A percentile compares a stretch with the other conserved stretches of the same genome.
Evolutionary conservation across 2,888 invertebrate species (phyloP).

Genomic region (Agrotis ipsilon): DNA sequence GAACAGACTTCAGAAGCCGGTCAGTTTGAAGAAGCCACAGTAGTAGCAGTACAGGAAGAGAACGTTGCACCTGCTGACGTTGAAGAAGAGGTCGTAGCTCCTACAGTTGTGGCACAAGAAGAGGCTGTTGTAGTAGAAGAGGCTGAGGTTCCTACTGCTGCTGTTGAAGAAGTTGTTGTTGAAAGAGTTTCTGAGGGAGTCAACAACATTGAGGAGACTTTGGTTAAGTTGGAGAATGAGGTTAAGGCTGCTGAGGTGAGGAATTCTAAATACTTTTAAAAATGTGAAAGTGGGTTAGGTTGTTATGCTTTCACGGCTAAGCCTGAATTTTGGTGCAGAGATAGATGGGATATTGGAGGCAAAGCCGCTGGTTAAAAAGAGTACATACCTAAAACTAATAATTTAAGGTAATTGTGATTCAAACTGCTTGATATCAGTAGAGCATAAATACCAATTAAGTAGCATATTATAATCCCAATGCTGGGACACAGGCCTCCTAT

Average conservation of each 20-base stretch:
- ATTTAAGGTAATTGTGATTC: too few species aligned
- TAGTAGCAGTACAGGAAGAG: conserved; percentile 44
- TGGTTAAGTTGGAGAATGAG: conserved; percentile 80
- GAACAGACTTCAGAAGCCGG: conserved; percentile 36
- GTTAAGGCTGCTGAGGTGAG: conserved; percentile 78
- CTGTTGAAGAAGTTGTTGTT: conserved; percentile 47
- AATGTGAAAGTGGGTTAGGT: too few species aligned
- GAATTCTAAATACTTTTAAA: too few species aligned
- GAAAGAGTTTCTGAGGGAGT: conserved; percentile 62
- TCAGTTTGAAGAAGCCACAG: conserved; percentile 36
- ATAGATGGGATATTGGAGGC: too few species aligned
- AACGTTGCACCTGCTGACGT: conserved; percentile 8
- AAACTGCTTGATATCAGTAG: too few species aligned
- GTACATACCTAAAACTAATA: too few species aligned
- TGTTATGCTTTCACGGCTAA: too few species aligned
- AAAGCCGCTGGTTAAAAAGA: too few species aligned
- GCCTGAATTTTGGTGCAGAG: too few species aligned
- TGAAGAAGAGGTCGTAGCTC: conserved; percentile 22
- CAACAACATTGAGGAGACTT: conserved; percentile 79
- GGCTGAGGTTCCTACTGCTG: conserved; percentile 21
- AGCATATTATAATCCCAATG: too few species aligned
- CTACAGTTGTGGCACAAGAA: conserved; percentile 35
- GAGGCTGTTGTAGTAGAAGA: conserved; percentile 31
- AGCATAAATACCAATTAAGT: too few species aligned
- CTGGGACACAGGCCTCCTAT: too few species aligned